Evolutionary conservation across 1,140 invertebrate species (phyloP), one percentile per base, ranked within the genome.

Genomic region (Drosophila funebris): DNA sequence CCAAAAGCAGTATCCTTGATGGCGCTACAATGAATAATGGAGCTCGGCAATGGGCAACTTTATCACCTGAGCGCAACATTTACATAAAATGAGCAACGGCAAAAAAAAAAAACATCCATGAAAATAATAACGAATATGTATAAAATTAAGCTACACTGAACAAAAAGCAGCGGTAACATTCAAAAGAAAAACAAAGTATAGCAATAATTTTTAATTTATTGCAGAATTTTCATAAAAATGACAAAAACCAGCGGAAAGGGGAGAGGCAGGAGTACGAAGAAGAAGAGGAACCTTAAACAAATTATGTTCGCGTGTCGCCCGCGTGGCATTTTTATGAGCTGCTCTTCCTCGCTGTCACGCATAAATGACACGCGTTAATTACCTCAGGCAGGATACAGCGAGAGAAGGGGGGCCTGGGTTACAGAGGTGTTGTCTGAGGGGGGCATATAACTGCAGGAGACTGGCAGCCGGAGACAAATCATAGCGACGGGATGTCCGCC

Each of bases 141-240:
- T 67, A 60, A 76, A 74, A 85, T 85, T 74, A 80, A 81, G 78
- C 78, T 53, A 76, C 57, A 62, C 33, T 67, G 62, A 36, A 67
- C 43, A 46, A 48, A 66, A 50, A 46, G 33, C 39, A 44, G 39
- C 24, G 50, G 33, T 16, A 46, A 54, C 67, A 63, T 63, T 73
- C 69, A 78, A 36, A 44, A 36, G 9, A 43, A 11, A 41, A 41
- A 78, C 73, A 76, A 71, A 79, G 70, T 69, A 73, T 70, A 64
- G 82, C 83, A 88, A 85, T 85, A 82, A 88, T 87, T 87, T 83
- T 83, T 88, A 87, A 88, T 88, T 87, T 88, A 88, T 88, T 87
- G 78, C 75, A 71, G 78, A 82, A 83, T 78, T 88, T 88, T 88
- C 67, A 83, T 88, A 88, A 85, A 76, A 85, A 63, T 72, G 66